These are phyloP conservation scores for Silurus lanzhouensis DNA, from an alignment of 2,797 vertebrate genomes.

Conservation along the genomic window DNA sequence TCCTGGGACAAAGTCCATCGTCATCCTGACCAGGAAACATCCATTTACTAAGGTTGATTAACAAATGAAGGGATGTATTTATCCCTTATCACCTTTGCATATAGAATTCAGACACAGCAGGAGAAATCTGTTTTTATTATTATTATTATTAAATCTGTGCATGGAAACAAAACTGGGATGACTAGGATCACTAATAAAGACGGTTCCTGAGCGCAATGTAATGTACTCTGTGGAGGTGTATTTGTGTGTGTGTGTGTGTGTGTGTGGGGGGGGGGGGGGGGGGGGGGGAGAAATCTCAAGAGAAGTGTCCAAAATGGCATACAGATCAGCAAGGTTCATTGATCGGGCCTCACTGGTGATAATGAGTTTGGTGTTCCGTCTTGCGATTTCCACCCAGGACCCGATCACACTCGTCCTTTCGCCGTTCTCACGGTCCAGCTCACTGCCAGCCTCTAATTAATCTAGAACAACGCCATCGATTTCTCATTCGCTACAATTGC, in stretches of 20 bases:
- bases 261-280: not conserved
- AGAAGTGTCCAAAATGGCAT: slow-evolving; percentile 28
- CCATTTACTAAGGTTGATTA: not conserved
- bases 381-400: slow-evolving; percentile 12
- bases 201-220: not conserved
- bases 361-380: slow-evolving; percentile 55
- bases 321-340: slow-evolving; percentile 46
- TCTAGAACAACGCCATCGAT: slow-evolving; percentile 63
- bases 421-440: slow-evolving; percentile 40
- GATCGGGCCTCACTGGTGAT: slow-evolving; percentile 16
- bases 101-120: not conserved
- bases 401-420: slow-evolving; percentile 49
- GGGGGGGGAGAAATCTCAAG: not conserved
- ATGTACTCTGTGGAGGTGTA: not conserved
- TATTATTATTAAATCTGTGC: not conserved
- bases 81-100: too few species aligned
- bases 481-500: slow-evolving; percentile 60
- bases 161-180: not conserved
- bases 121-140: not conserved
- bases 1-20: not conserved
- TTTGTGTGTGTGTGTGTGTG: not conserved
- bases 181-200: not conserved
- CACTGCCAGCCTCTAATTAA: slow-evolving; percentile 62
- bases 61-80: not conserved
- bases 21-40: not conserved